A percentile compares a stretch with the other conserved stretches of the same genome.
Evolutionary conservation across 1,140 invertebrate genomes (phyloP).

Genomic region (Contarinia nasturtii): DNA sequence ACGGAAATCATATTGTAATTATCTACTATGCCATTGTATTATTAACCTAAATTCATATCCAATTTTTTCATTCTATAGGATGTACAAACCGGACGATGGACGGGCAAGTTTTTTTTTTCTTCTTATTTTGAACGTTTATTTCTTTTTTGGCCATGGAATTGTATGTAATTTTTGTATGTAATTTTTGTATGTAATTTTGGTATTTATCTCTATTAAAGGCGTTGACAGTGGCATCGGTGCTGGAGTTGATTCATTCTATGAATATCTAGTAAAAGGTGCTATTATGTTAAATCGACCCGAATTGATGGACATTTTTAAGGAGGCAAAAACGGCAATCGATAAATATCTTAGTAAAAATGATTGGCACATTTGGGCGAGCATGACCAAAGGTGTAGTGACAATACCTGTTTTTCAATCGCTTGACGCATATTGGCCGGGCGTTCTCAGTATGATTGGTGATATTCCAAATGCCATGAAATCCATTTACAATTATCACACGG

Average conservation of each 20-base stretch:
- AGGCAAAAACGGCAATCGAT: slow-evolving; percentile 61
- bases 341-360: slow-evolving; percentile 85
- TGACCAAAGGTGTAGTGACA: slow-evolving; percentile 87
- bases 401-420: slow-evolving; percentile 94
- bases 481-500: slow-evolving; percentile 86
- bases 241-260: slow-evolving; percentile 96
- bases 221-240: slow-evolving; percentile 50
- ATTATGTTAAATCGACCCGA: slow-evolving; percentile 63
- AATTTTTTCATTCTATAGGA: no score
- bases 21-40: no score
- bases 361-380: slow-evolving; percentile 93
- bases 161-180: no score
- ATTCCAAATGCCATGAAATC: slow-evolving; percentile 81
- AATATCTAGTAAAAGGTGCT: slow-evolving; percentile 94
- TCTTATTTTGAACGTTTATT: no score
- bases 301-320: slow-evolving; percentile 79
- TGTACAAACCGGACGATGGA: slow-evolving; percentile 87
- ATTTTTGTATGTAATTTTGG: no score
- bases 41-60: no score
- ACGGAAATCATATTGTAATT: slow-evolving; percentile 96
- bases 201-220: no score
- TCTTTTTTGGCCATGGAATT: no score
- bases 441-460: slow-evolving; percentile 79
- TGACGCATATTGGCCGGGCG: slow-evolving; percentile 96
- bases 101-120: slow-evolving; percentile 38